Base-by-base conservation (phyloP, 2,888 invertebrate species). In the Pocota personata region DNA sequence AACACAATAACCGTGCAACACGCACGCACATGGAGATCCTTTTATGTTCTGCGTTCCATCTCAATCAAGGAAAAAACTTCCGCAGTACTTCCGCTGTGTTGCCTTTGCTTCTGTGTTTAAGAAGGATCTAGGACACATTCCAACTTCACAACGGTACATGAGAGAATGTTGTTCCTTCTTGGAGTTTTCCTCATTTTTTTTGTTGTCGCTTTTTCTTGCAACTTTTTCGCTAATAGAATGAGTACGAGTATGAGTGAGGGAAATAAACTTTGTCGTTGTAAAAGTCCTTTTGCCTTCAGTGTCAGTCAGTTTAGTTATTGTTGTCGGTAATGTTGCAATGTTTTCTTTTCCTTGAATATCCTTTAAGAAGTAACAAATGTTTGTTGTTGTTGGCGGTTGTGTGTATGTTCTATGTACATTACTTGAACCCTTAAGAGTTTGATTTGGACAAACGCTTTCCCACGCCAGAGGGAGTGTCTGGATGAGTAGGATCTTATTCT, bases 21-120 rank as follows among this genome's bases (percentile, higher is more conserved):
- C 71, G 71, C 69, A 71, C 76, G 37, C 52, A 62, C 50, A 72
- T 52, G 50, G 37, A 73, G 62, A 62, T 75, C 32, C 62, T 82
- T 67, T 78, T 55, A 67, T 62, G 67, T 52, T 62, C 14, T 32
- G n/a, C 30, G 37, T 78, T 83, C 40, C 72, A 69, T 73, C 60
- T 83, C 78, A 83, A 83, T 83, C 73, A 83, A 69, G 72, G 14
- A 35, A 83, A n/a, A 73, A 67, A 83, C 78, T 83, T 83, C 83
- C 83, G 73, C 55, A 55, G 73, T 52, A 46, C 52, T 72, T 82
- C 77, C 72, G 66, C n/a, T 58, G 71, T 58, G 16, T n/a, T 52
- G 6, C 43, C 3, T 6, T 16, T n/a, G 24, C 24, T n/a, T 7
- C 21, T 35, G 55, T 75, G 3, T 37, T 40, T 50, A 52, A 30